phyloP scores from a whole-genome alignment of 2,888 invertebrate genomes.

The Aspidiotus rigidus region DNA sequence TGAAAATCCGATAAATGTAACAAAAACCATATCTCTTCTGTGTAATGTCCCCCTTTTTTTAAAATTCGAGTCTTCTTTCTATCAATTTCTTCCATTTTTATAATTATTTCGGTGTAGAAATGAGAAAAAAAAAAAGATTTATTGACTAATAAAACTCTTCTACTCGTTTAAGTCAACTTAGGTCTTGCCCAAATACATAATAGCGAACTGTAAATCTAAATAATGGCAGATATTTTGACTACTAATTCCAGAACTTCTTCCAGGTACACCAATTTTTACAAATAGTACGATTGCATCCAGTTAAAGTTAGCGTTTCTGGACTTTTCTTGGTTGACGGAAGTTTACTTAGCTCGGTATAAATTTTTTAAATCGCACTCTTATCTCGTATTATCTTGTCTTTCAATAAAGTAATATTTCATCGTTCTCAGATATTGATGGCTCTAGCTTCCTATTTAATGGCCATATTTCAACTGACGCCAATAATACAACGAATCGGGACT shows the following conservation, averaged over 20 bases:
- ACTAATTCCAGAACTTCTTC: not conserved
- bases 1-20: too few species aligned
- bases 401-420: constrained; percentile 1
- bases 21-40: too few species aligned
- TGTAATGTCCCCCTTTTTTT: too few species aligned
- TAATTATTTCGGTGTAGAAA: too few species aligned
- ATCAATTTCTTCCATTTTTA: too few species aligned
- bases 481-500: constrained; percentile 19
- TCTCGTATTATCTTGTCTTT: not conserved
- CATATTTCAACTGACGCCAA: constrained; percentile 26
- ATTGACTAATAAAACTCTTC: too few species aligned
- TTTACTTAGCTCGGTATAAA: constrained; percentile 13
- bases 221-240: not conserved
- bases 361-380: not conserved
- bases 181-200: too few species aligned
- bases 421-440: constrained; percentile 16
- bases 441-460: constrained; percentile 27
- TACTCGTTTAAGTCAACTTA: too few species aligned
- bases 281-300: constrained; percentile 2
- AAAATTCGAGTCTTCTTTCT: too few species aligned
- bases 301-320: constrained; percentile 11
- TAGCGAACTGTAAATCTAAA: not conserved
- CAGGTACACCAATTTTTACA: constrained; percentile 18
- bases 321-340: constrained; percentile 8
- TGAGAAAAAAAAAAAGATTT: too few species aligned